Evolutionary conservation across 2,113 vertebrate genomes (phyloP), one percentile per base, ranked within the genome.

Genomic region (Bothrops jararaca): DNA sequence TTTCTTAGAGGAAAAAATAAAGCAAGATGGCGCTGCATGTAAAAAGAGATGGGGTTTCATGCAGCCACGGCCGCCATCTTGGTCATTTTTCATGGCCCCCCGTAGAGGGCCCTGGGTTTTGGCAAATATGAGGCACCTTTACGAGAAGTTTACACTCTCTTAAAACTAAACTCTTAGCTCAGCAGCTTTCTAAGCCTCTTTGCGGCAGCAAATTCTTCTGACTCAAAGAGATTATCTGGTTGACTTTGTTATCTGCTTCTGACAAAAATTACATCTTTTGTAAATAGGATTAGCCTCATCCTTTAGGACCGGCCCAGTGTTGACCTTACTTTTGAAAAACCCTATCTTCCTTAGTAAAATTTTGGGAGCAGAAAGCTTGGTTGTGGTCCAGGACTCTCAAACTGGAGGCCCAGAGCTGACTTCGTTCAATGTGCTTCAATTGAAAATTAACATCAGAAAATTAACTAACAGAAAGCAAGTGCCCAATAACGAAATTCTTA

Each of bases 211-310:
- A 89, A 88, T 93, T 89, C 87, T 89, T 93, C 91, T 93, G 86
- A 89, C 86, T 91, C 74, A 80, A 91, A 91, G 23, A 93, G 86
- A 85, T 91, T 93, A 91, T 93, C 90, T 85, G 42, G 60, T 91
- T 74, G 86, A 85, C 90, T 69, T 60, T 45, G 45, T 91, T 89
- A 88, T 91, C 90, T 85, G 39, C 34, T 39, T 39, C 90, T 89
- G 64, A 91, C 92, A 90, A 93, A 89, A 53, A 92, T 39, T 53
- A 80, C 88, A 89, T 92, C 92, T 90, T 60, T 92, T 86, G 69
- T 60, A 52, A 92, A 92, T 90, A 56, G 54, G 92, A 92, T 92
- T 92, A 92, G 42, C 26, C 9, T 12, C 92, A 92, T 85, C 92
- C 26, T 86, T 74, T 39, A 22, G 86, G 88, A 92, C 50, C 34